Percentiles rank a stretch among this genome's conserved stretches.
Evolutionary conservation across 2,113 vertebrate genomes (phyloP).

Genomic region (Danio rerio): DNA sequence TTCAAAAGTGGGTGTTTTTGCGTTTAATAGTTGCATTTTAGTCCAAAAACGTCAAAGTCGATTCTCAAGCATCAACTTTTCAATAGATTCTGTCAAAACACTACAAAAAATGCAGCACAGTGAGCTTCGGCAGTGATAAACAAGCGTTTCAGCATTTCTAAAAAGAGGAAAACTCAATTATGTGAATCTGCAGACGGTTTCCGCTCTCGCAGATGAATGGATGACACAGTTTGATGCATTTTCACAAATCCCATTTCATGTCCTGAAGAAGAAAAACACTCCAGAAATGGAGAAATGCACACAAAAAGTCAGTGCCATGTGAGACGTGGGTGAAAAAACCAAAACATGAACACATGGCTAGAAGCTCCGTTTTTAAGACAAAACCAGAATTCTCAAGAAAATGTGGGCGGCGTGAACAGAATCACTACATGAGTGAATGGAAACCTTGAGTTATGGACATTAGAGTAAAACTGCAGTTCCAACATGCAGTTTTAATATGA

Average conservation of each 20-base stretch:
- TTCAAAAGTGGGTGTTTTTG: too few species aligned
- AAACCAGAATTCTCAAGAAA: neutral
- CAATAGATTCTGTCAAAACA: too few species aligned
- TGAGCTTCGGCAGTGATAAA: too few species aligned
- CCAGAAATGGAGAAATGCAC: neutral
- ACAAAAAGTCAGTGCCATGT: neutral
- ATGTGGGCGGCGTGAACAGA: neutral
- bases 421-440: neutral
- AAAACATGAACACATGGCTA: neutral
- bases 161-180: constrained; percentile 61
- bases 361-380: neutral
- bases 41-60: too few species aligned
- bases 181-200: constrained; percentile 16
- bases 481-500: too few species aligned
- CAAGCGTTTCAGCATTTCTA: neutral
- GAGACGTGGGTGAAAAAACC: neutral
- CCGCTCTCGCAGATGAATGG: constrained; percentile 12
- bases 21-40: too few species aligned
- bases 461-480: too few species aligned
- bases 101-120: too few species aligned
- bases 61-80: too few species aligned
- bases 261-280: constrained; percentile 42
- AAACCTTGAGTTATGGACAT: neutral
- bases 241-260: constrained; percentile 36
- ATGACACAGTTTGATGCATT: constrained; percentile 50